Evolutionary conservation across 2,888 invertebrate species (phyloP), one percentile per base, ranked within the genome.

Genomic region (Thera obeliscata): DNA sequence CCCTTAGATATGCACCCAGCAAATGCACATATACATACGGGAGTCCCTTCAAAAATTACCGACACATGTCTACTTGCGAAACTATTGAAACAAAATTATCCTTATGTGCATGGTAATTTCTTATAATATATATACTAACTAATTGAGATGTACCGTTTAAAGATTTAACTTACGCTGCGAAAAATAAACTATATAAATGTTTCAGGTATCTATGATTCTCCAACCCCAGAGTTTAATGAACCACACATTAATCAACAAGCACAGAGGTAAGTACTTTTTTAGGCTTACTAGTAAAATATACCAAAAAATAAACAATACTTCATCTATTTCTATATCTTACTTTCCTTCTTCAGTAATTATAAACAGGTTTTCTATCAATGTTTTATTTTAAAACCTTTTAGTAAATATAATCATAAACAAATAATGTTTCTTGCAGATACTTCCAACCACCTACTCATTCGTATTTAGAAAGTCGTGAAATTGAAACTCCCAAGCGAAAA

Each of bases 51-150:
- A 36, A 79, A 80, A 56, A 69, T 84, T n/a, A 67, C 82, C 12
- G 87, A 88, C 6, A 82, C 81, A 12, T 91, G 90, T 75, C 75
- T 89, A 22, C 71, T 89, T 38, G 86, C 87, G 8, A 86, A 85
- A 63, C 77, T 91, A 52, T 75, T 90, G 61, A 88, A 87, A 74
- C 81, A 84, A 69, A 83, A 72, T 62, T 81, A 85, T 72, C 86
- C 85, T 2, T 74, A 79, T 64, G 74, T 79, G 36, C 80, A 83
- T 67, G 87, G 90, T 90, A 80, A 72, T 4, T 36, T 4, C 6
- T 38, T 38, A 38, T n/a, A n/a, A n/a, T n/a, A n/a, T 38, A 38
- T 38, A 38, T 6, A 38, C 38, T 22, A 22, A 22, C 22, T 22
- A 22, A 22, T 22, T 22, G 22, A 22, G 22, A 22, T 22, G 22